Evolutionary conservation across 2,113 vertebrate species (phyloP).

Genomic region (Osmerus eperlanus): DNA sequence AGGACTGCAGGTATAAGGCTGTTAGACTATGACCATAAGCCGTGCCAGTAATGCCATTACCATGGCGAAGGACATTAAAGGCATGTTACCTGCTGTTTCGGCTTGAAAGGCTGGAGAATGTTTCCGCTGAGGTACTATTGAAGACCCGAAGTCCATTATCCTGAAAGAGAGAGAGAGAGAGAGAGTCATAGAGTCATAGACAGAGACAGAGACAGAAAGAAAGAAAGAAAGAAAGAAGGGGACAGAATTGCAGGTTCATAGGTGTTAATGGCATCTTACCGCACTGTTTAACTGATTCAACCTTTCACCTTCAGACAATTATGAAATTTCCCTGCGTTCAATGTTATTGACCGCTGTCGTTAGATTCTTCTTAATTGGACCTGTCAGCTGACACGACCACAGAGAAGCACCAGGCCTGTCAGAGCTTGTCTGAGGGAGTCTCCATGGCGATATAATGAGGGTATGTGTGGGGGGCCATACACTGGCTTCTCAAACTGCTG

Average conservation of each 20-base stretch:
- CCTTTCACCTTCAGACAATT: conserved; percentile 56
- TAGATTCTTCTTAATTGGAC: conserved; percentile 51
- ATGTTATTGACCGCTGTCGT: conserved; percentile 46
- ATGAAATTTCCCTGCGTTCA: conserved; percentile 51
- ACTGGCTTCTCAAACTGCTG: background rate
- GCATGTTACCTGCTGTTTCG: too few relatives aligned
- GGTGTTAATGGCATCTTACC: conserved; percentile 33
- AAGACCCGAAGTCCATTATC: background rate
- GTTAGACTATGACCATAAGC: too few relatives aligned
- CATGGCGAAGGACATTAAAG: too few relatives aligned
- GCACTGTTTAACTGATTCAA: conserved; percentile 46
- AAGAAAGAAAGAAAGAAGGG: background rate
- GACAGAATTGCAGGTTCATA: background rate
- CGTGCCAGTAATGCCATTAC: too few relatives aligned
- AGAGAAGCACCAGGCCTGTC: conserved; percentile 10
- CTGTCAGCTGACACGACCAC: conserved; percentile 50
- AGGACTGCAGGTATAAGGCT: too few relatives aligned
- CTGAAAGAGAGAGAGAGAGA: background rate
- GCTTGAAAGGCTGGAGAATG: too few relatives aligned
- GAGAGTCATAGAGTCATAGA: too few relatives aligned
- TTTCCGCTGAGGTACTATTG: too few relatives aligned
- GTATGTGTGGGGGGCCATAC: conserved; percentile 25
- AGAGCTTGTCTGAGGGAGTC: conserved; percentile 56
- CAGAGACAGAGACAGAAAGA: background rate
- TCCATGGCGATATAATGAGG: conserved; percentile 50